Evolutionary conservation across 2,113 vertebrate species (phyloP).

Genomic region (Lates calcarifer): DNA sequence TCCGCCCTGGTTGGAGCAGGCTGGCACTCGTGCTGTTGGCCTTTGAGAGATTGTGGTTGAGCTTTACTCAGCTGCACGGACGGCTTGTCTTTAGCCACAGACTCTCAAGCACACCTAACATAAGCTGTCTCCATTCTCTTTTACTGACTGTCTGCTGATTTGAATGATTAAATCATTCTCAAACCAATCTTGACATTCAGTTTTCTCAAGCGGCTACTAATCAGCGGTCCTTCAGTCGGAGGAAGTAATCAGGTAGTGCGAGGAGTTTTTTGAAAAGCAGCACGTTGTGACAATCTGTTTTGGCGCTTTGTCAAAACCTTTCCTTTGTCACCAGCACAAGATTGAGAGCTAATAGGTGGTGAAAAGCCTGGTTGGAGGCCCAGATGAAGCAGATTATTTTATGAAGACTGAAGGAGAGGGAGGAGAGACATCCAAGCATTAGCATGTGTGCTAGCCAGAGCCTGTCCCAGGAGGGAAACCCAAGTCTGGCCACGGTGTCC

Average conservation of each 20-base stretch:
- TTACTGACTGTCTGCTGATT: conserved; percentile 38
- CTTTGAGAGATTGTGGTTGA: conserved; percentile 43
- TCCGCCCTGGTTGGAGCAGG: conserved; percentile 40
- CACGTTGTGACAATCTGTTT: conserved; percentile 74
- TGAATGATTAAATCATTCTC: conserved; percentile 61
- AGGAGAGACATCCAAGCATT: conserved; percentile 67
- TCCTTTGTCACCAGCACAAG: conserved; percentile 61
- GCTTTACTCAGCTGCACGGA: conserved; percentile 47
- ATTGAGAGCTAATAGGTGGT: conserved; percentile 75
- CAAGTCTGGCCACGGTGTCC: conserved; percentile 70
- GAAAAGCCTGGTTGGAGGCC: conserved; percentile 70
- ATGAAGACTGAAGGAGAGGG: conserved; percentile 50
- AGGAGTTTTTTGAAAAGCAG: conserved; percentile 52
- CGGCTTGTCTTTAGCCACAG: conserved; percentile 45
- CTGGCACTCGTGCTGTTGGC: conserved; percentile 44
- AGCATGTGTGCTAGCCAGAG: conserved; percentile 81
- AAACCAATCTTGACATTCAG: conserved; percentile 43
- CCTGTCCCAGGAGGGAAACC: conserved; percentile 73
- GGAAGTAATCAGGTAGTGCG: conserved; percentile 48
- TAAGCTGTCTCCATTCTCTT: conserved; percentile 41
- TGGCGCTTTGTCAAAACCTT: conserved; percentile 76
- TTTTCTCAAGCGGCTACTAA: conserved; percentile 66
- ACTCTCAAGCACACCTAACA: conserved; percentile 37
- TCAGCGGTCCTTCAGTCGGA: conserved; percentile 46
- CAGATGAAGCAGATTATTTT: conserved; percentile 66